Evolutionary conservation across 2,113 vertebrate genomes (phyloP).

Genomic region (Pogona vitticeps): DNA sequence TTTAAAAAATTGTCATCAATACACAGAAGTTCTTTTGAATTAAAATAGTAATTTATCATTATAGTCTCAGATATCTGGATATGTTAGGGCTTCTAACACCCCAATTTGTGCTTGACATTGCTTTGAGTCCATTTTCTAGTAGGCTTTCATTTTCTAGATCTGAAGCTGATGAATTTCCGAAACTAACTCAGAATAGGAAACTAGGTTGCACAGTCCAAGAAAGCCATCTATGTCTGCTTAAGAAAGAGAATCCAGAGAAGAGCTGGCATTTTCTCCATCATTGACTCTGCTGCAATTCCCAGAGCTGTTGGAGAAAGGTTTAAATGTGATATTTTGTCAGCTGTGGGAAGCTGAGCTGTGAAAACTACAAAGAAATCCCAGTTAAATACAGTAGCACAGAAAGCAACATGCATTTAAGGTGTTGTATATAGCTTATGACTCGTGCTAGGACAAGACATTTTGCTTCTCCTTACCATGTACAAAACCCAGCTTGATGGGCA

Average conservation of each 20-base stretch:
- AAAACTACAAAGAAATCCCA: neutral
- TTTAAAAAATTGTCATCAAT: neutral
- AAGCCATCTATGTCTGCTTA: neutral
- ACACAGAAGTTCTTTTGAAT: neutral
- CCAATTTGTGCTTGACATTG: neutral
- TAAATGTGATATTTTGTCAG: neutral
- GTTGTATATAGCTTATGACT: too few relatives aligned
- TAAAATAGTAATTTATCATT: neutral
- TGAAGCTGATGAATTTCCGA: neutral
- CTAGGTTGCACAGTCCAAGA: neutral
- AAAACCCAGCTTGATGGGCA: too few relatives aligned
- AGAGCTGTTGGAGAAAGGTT: neutral
- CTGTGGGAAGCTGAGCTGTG: neutral
- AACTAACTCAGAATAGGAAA: neutral
- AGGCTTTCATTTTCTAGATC: neutral
- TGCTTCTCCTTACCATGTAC: too few relatives aligned
- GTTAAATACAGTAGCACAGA: neutral
- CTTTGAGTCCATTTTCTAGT: constrained; percentile 7
- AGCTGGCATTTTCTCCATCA: neutral
- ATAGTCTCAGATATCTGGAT: neutral
- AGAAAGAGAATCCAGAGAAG: neutral
- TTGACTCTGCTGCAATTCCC: neutral
- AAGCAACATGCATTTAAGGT: too few relatives aligned
- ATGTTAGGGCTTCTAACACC: neutral
- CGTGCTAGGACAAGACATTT: too few relatives aligned